These are phyloP conservation scores for Seriola dumerili DNA, from an alignment of 2,113 vertebrate genomes.

Conservation along the genomic window DNA sequence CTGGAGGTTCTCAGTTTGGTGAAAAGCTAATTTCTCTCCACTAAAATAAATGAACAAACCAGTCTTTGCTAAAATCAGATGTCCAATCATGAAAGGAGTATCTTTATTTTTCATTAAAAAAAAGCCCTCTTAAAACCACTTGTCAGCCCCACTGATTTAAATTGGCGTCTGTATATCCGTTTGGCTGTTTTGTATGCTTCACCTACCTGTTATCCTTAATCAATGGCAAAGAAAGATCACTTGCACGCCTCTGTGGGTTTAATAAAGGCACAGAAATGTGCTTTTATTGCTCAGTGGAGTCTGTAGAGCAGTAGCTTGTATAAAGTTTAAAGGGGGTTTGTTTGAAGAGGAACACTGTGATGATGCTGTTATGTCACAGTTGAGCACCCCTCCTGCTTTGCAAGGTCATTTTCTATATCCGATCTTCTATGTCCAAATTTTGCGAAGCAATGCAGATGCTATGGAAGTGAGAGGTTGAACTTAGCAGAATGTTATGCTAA, in stretches of 20 bases:
- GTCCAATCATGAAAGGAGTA: constrained; percentile 23
- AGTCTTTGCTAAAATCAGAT: constrained; percentile 27
- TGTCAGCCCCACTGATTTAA: constrained; percentile 36
- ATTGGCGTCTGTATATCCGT: constrained; percentile 29
- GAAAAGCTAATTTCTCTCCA: constrained; percentile 21
- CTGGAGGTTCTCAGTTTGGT: constrained; percentile 7
- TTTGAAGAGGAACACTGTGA: background rate
- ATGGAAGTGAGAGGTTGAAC: background rate
- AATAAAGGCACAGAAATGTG: constrained; percentile 39
- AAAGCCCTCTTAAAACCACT: constrained; percentile 6
- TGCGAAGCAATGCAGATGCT: background rate
- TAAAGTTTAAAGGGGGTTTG: background rate
- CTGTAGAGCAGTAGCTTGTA: background rate
- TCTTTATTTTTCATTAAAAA: background rate
- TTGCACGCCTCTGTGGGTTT: constrained; percentile 26
- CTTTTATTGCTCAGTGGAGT: constrained; percentile 8
- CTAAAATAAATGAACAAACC: constrained; percentile 34
- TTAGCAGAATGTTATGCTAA: too few relatives aligned
- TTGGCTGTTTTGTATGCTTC: constrained; percentile 22
- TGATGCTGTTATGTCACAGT: background rate
- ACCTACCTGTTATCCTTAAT: constrained; percentile 31
- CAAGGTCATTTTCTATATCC: background rate
- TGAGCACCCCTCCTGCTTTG: background rate
- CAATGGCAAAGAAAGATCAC: constrained; percentile 33
- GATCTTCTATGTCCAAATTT: background rate